These are phyloP conservation scores for Sebastes schlegelii DNA, from an alignment of 2,113 vertebrate genomes.

Conservation along the genomic window DNA sequence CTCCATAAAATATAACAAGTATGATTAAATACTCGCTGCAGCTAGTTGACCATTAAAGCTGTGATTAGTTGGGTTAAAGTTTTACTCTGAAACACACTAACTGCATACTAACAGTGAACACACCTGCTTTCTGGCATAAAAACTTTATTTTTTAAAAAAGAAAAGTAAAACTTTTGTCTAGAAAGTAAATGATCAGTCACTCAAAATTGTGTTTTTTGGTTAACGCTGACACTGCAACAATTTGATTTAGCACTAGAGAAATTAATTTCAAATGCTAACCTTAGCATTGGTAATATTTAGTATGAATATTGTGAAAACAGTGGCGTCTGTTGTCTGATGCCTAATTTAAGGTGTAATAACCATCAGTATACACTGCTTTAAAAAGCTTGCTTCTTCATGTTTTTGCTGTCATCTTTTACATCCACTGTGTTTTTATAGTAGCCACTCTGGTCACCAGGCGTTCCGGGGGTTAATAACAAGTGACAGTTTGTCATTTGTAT, in stretches of 20 bases:
- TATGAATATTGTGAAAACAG: not conserved
- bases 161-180: not conserved
- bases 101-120: too few species aligned
- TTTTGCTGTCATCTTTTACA: not conserved
- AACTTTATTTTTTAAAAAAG: too few species aligned
- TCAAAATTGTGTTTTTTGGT: not conserved
- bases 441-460: not conserved
- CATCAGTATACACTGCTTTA: not conserved
- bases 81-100: too few species aligned
- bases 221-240: not conserved
- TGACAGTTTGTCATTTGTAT: constrained; percentile 56
- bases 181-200: not conserved
- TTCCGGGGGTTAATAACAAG: constrained; percentile 45
- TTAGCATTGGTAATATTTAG: not conserved
- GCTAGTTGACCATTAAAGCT: not conserved
- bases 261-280: not conserved
- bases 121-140: not conserved
- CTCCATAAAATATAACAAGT: not conserved
- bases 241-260: not conserved
- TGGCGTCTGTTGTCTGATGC: not conserved
- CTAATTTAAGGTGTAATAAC: not conserved
- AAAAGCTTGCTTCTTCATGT: not conserved
- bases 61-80: not conserved
- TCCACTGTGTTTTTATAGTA: not conserved
- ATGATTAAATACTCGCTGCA: not conserved